These are phyloP conservation scores for Agriopis marginaria DNA, from an alignment of 2,888 invertebrate genomes.

Conservation along the genomic window DNA sequence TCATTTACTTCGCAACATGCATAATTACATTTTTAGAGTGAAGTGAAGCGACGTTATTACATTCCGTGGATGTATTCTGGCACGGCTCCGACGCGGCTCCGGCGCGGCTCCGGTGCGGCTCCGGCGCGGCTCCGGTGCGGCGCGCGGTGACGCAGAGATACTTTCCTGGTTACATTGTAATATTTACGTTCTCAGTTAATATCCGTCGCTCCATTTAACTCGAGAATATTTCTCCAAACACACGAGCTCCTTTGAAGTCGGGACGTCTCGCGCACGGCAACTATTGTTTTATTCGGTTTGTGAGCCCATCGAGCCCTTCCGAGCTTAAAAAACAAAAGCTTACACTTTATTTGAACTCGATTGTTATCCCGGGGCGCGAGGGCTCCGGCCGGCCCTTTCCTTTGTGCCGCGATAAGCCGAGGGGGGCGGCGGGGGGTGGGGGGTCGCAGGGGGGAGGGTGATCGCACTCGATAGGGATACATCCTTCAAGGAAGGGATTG, in stretches of 20 bases:
- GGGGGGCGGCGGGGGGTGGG: conserved; percentile 11
- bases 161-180: conserved; percentile 26
- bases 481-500: conserved; percentile 55
- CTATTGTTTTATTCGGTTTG: conserved; percentile 50
- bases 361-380: conserved; percentile 50
- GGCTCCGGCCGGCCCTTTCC: conserved; percentile 43
- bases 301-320: conserved; percentile 30
- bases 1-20: background rate
- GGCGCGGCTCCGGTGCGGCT: too few species aligned
- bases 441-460: conserved; percentile 10
- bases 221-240: conserved; percentile 34
- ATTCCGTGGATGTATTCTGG: conserved; percentile 9
- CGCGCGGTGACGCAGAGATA: conserved; percentile 10
- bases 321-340: conserved; percentile 57
- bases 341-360: conserved; percentile 62
- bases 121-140: background rate
- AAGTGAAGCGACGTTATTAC: conserved; percentile 17
- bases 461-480: conserved; percentile 48
- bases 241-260: conserved; percentile 37
- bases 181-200: conserved; percentile 31
- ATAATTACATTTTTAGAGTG: conserved; percentile 2
- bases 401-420: conserved; percentile 58
- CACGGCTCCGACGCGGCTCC: too few species aligned
- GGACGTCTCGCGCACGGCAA: conserved; percentile 31
- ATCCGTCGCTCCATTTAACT: conserved; percentile 37